phyloP scores from a whole-genome alignment of 2,797 vertebrate species.

The Pangasius mekongensis region DNA sequence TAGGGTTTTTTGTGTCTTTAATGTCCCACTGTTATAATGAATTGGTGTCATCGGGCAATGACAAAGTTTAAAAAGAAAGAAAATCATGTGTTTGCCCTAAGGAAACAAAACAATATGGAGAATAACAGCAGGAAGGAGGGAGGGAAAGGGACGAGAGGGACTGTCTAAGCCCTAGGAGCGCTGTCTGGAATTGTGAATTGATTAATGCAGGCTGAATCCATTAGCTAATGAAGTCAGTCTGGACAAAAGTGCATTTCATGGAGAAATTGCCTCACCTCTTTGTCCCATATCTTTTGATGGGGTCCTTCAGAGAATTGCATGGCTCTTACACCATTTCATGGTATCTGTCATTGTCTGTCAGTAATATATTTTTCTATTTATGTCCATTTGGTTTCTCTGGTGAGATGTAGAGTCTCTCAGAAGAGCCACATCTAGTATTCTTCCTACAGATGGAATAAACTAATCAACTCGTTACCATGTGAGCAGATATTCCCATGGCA shows the following conservation, averaged over 20 bases:
- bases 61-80: conserved; percentile 37
- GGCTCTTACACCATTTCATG: conserved; percentile 33
- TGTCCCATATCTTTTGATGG: conserved; percentile 29
- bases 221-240: conserved; percentile 67
- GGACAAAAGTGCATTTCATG: conserved; percentile 46
- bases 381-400: neutral
- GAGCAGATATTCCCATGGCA: conserved; percentile 16
- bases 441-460: neutral
- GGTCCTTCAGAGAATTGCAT: conserved; percentile 24
- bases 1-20: conserved; percentile 23
- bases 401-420: neutral
- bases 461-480: neutral
- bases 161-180: conserved; percentile 46
- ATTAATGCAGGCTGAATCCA: conserved; percentile 63
- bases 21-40: conserved; percentile 41
- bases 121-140: conserved; percentile 32
- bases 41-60: conserved; percentile 31
- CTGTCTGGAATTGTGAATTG: conserved; percentile 64
- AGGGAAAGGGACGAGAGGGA: conserved; percentile 22
- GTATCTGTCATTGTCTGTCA: neutral
- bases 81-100: conserved; percentile 33
- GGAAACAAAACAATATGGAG: conserved; percentile 28
- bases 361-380: conserved; percentile 21
- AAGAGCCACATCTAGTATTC: neutral
- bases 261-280: conserved; percentile 47